These are phyloP conservation scores for Strix aluco DNA, from an alignment of 2,113 vertebrate genomes.

Conservation along the genomic window DNA sequence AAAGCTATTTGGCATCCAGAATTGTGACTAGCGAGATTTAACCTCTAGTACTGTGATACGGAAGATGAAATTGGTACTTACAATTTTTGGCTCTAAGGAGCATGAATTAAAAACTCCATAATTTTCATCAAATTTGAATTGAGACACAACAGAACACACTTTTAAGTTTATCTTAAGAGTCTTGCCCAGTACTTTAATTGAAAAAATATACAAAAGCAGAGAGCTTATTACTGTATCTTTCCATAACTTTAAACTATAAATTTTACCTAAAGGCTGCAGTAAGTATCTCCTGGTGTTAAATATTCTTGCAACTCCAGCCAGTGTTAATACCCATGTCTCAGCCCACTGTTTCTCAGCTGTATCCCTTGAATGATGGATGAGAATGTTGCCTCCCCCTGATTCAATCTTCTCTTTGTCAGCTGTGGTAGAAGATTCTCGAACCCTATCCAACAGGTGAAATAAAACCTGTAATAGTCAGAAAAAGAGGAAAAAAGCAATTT, in stretches of 20 bases:
- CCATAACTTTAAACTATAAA: neutral
- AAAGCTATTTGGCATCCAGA: neutral
- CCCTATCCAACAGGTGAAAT: slow-evolving; percentile 91
- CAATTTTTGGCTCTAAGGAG: neutral
- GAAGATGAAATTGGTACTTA: neutral
- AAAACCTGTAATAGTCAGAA: slow-evolving; percentile 82
- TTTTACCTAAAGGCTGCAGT: slow-evolving; percentile 90
- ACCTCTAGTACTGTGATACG: neutral
- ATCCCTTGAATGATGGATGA: slow-evolving; percentile 98
- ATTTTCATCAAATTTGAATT: neutral
- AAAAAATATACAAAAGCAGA: neutral
- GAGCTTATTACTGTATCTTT: neutral
- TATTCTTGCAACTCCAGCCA: slow-evolving; percentile 96
- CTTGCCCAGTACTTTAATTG: neutral
- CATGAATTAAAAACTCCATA: neutral
- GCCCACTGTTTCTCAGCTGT: slow-evolving; percentile 99
- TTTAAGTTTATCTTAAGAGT: neutral
- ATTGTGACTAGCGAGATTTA: neutral
- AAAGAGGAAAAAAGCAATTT: neutral
- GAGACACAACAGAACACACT: neutral
- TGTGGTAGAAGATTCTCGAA: slow-evolving; percentile 93
- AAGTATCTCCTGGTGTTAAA: slow-evolving; percentile 96
- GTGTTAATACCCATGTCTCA: slow-evolving; percentile 96
- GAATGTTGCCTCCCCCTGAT: slow-evolving; percentile 97
- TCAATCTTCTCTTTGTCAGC: slow-evolving; percentile 99